These are phyloP conservation scores for Callosobruchus maculatus DNA, from an alignment of 2,888 invertebrate species.

Conservation along the genomic window DNA sequence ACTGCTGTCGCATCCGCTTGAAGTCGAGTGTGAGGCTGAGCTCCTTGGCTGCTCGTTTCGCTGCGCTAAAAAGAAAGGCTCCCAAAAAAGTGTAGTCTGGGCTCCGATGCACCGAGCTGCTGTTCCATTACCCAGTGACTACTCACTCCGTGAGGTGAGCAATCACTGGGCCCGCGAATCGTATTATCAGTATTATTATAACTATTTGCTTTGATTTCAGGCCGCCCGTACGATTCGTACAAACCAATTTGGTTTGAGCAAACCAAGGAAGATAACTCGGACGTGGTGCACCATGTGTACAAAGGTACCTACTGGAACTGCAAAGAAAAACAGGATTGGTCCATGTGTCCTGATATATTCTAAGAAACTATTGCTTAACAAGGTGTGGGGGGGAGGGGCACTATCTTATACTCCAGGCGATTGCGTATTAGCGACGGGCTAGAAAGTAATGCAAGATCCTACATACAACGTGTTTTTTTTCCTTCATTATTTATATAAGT, in stretches of 20 bases:
- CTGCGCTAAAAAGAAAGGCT: too few relatives aligned
- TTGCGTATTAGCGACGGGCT: neutral
- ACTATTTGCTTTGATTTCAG: conserved; percentile 24
- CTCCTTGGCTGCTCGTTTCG: too few relatives aligned
- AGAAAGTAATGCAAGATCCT: neutral
- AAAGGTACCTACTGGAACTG: conserved; percentile 90
- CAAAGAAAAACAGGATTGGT: conserved; percentile 87
- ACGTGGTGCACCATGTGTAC: conserved; percentile 80
- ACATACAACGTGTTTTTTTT: neutral
- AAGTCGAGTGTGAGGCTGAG: too few relatives aligned
- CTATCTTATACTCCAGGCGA: neutral
- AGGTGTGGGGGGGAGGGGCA: neutral
- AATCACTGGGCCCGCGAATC: too few relatives aligned
- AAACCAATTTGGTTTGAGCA: conserved; percentile 89
- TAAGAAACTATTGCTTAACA: conserved; percentile 35
- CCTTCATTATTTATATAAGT: neutral
- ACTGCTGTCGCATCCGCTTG: too few relatives aligned
- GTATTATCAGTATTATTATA: neutral
- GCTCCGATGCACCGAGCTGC: too few relatives aligned
- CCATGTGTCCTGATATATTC: conserved; percentile 88
- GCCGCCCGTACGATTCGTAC: conserved; percentile 66
- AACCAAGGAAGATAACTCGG: conserved; percentile 68
- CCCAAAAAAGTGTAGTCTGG: too few relatives aligned
- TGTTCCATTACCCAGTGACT: too few relatives aligned
- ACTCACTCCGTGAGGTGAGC: too few relatives aligned